These are phyloP conservation scores for Catharus bicknelli DNA, from an alignment of 2,113 vertebrate genomes.

Conservation along the genomic window DNA sequence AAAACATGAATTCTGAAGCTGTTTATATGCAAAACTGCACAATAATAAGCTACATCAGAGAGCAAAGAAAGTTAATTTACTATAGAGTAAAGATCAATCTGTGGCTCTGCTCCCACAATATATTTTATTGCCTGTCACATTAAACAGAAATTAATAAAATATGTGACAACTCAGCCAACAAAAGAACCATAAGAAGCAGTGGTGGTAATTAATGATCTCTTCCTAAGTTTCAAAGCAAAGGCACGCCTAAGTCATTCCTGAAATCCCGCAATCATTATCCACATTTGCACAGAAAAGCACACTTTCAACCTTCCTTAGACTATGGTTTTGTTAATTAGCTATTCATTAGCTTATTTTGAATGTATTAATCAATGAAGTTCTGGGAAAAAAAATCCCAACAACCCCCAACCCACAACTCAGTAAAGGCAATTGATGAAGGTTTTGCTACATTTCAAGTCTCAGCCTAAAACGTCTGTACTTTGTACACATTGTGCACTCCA, in stretches of 20 bases:
- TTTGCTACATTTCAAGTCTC: neutral
- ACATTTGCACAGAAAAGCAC: neutral
- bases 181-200: neutral
- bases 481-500: neutral
- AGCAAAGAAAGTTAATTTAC: neutral
- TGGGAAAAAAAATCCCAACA: neutral
- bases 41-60: neutral
- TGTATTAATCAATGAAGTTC: neutral
- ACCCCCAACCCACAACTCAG: rapidly evolving
- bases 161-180: neutral
- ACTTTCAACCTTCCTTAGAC: neutral
- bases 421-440: neutral
- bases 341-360: neutral
- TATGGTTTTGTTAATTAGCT: neutral
- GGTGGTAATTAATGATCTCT: neutral
- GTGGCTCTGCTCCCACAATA: neutral
- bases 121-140: neutral
- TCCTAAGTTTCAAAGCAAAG: neutral
- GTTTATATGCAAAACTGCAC: neutral
- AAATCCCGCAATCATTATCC: neutral
- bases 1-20: neutral
- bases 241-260: neutral
- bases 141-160: neutral
- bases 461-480: neutral
- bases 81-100: neutral